A percentile compares a stretch with the other conserved stretches of the same genome.
Evolutionary conservation across 2,113 vertebrate genomes (phyloP).

Genomic region (Lasiurus cinereus): DNA sequence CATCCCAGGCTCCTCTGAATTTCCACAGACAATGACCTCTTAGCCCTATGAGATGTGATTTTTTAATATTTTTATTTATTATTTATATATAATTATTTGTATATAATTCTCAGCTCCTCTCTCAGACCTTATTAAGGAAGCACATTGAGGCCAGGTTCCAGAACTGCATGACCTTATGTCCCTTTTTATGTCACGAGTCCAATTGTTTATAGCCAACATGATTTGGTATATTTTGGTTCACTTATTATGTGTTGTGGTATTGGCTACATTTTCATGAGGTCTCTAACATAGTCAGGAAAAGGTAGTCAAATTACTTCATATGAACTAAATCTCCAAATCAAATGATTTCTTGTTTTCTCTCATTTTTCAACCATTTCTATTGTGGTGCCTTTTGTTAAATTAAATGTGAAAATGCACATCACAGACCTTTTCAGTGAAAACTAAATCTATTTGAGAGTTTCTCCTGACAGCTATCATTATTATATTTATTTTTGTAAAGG

Average conservation of each 20-base stretch:
- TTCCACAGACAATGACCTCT: neutral
- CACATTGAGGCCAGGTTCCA: neutral
- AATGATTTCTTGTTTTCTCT: neutral
- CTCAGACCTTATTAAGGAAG: neutral
- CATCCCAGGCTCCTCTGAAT: neutral
- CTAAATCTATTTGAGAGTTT: neutral
- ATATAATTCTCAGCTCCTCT: neutral
- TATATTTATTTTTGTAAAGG: neutral
- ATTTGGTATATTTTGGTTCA: neutral
- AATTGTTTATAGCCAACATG: neutral
- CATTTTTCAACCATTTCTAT: neutral
- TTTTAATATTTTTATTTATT: neutral
- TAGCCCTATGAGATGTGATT: neutral
- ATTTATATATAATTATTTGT: neutral
- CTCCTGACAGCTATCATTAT: neutral
- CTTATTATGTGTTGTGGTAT: neutral
- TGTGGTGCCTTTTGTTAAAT: neutral
- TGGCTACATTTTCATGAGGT: neutral
- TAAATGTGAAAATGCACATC: neutral
- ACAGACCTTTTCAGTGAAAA: neutral
- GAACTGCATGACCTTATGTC: neutral
- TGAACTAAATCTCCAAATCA: slow-evolving; percentile 21
- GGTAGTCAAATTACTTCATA: neutral
- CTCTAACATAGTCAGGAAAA: neutral
- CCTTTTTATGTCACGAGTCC: neutral